Conservation (phyloP, 2,888 invertebrate species). For the Anthrax anthrax region DNA sequence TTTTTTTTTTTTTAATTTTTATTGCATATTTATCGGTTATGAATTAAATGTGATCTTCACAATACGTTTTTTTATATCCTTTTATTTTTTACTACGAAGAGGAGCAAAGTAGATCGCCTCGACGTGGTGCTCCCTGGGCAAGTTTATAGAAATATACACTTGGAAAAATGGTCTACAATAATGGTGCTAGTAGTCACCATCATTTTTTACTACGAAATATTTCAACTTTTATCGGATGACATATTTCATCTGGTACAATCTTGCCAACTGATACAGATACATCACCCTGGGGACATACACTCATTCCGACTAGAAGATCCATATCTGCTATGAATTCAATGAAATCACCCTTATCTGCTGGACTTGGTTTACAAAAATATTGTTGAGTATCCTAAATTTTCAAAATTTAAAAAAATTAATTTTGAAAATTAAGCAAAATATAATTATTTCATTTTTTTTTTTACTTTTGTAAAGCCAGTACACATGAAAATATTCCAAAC, state of each 20-base stretch:
- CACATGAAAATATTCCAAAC: constrained; percentile 41
- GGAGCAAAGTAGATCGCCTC: no score
- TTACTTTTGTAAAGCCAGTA: constrained; percentile 34
- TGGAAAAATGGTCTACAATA: no score
- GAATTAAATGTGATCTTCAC: no score
- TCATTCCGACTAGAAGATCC: constrained; percentile 35
- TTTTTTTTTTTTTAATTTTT: no score
- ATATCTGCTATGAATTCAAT: constrained; percentile 40
- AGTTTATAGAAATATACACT: no score
- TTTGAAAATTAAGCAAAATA: background rate
- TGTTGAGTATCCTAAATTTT: constrained; percentile 29
- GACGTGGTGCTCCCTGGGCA: no score
- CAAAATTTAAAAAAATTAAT: background rate
- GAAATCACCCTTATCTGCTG: constrained; percentile 35
- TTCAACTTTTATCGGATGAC: constrained; percentile 33
- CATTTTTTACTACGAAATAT: constrained; percentile 30
- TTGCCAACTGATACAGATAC: constrained; percentile 29
- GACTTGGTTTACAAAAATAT: constrained; percentile 38
- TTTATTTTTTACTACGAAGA: no score
- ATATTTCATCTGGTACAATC: constrained; percentile 16
- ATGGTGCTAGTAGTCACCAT: no score
- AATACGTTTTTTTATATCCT: no score
- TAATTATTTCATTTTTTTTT: constrained; percentile 14
- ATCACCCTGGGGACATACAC: constrained; percentile 37
- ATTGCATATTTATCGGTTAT: no score